A percentile compares a stretch with the other conserved stretches of the same genome.
These are phyloP conservation scores for Otis tarda DNA, from an alignment of 2,113 vertebrate genomes.

Conservation along the genomic window DNA sequence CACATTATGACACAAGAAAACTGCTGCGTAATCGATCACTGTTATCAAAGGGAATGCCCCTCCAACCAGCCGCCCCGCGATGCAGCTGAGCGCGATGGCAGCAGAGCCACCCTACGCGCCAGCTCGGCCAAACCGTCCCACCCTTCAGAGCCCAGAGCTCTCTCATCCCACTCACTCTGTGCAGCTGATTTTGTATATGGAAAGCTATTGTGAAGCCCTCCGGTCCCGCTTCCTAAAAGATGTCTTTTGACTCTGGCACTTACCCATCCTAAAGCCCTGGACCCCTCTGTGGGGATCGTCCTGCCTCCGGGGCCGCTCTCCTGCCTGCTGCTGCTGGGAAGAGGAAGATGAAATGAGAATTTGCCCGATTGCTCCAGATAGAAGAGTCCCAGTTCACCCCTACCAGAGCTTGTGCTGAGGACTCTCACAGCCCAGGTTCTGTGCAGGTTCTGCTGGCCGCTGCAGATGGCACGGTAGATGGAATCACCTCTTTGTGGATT, in stretches of 20 bases:
- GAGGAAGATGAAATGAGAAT: neutral
- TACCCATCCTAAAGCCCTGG: neutral
- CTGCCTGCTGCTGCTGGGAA: neutral
- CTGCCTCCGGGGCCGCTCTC: neutral
- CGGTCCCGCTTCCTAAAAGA: neutral
- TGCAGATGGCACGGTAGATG: neutral
- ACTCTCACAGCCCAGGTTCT: too few species aligned
- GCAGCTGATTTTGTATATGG: fast-evolving
- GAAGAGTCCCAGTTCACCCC: neutral
- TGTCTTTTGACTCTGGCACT: neutral
- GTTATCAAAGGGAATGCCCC: neutral
- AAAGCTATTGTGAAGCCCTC: neutral
- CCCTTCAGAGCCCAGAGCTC: neutral
- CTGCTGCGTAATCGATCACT: fast-evolving
- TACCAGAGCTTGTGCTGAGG: neutral
- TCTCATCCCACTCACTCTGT: neutral
- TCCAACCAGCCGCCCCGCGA: fast-evolving
- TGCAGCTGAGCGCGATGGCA: neutral
- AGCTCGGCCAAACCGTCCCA: neutral
- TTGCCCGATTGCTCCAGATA: neutral
- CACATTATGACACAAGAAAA: too few species aligned
- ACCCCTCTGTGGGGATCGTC: too few species aligned
- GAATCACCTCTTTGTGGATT: neutral
- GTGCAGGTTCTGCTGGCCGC: too few species aligned
- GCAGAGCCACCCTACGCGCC: neutral